Base-by-base conservation (phyloP, 2,113 vertebrate species). In the Psettodes erumei region DNA sequence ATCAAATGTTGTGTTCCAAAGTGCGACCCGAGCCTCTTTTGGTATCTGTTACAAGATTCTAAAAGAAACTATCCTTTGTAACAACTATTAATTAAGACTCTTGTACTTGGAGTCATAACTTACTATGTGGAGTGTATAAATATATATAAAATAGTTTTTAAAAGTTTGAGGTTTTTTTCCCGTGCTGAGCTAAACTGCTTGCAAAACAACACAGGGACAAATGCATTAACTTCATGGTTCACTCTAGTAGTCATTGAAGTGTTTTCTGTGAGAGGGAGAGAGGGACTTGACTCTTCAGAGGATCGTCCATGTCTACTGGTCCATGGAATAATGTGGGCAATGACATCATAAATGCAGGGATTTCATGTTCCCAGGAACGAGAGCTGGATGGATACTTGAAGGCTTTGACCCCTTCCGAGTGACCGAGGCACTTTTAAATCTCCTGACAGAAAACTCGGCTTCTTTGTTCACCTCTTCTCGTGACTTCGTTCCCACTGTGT, bases 211-310 rank as follows among this genome's bases (percentile, higher is more conserved):
- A 51, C 19, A 16, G 1, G 21, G 33, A 58, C 15, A 60, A 60
- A 37, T 75, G 71, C 79, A 77, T 77, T 61, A 55, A 42, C 74
- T 59, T 63, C 58, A 51, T 21, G 70, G 42, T 81, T 84, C 37
- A 32, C 64, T 74, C 69, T 6, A 47, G 58, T 70, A 47, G 51
- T 50, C 66, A 53, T 56, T 88, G 32, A 63, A 88, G 82, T 68
- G 84, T 25, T 83, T 83, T 82, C 71, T 61, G 21, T 42, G 45
- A 15, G 12, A 45, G 33, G 40, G 55, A 79, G 55, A 79, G 25
- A 68, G 67, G 45, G 68, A 37, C 82, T 81, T 88, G 83, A 88
- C 51, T 82, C 59, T 66, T 69, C 16, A 75, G 84, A 82, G 80
- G 60, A 61, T 5, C 7, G 1, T 73, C 75, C 45, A 63, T 47